These are phyloP conservation scores for Pipistrellus kuhlii DNA, from an alignment of 2,797 vertebrate genomes.

Conservation along the genomic window DNA sequence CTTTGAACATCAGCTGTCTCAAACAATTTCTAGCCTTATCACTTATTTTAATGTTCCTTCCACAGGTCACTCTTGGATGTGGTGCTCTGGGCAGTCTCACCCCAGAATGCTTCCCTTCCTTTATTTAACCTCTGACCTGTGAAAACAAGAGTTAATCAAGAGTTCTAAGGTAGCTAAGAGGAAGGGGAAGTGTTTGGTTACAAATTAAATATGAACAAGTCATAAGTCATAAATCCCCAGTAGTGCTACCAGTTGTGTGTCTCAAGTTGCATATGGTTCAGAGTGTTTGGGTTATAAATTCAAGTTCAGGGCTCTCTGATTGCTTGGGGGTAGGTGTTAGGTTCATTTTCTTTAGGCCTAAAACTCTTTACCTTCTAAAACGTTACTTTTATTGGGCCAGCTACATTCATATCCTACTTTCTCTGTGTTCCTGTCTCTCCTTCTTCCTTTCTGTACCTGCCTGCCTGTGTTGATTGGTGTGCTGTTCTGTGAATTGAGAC, in stretches of 20 bases:
- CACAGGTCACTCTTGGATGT: conserved; percentile 77
- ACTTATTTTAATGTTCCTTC: conserved; percentile 82
- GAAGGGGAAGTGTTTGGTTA: conserved; percentile 99
- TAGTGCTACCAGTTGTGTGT: conserved; percentile 89
- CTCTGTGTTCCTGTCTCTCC: not conserved
- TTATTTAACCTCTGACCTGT: conserved; percentile 99
- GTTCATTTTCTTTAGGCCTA: conserved; percentile 69
- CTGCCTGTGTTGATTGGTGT: conserved; percentile 66
- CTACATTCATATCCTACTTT: conserved; percentile 52
- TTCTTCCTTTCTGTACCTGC: conserved; percentile 54
- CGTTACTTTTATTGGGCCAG: conserved; percentile 63
- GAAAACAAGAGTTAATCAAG: conserved; percentile 93
- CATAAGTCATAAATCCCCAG: conserved; percentile 95
- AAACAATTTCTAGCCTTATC: conserved; percentile 79
- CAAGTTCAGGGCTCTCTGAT: conserved; percentile 73
- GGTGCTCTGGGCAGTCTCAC: conserved; percentile 90
- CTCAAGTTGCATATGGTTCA: conserved; percentile 89
- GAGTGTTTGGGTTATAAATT: conserved; percentile 89
- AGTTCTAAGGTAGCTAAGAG: conserved; percentile 93
- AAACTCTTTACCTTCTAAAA: conserved; percentile 62
- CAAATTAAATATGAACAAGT: conserved; percentile 99
- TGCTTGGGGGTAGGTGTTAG: conserved; percentile 70
- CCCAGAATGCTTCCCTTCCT: conserved; percentile 93
- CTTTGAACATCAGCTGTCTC: conserved; percentile 89
- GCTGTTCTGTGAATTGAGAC: conserved; percentile 73